Percentiles rank a stretch among this genome's conserved stretches.
phyloP scores from a whole-genome alignment of 1,140 invertebrate species.

The Aricia agestis region DNA sequence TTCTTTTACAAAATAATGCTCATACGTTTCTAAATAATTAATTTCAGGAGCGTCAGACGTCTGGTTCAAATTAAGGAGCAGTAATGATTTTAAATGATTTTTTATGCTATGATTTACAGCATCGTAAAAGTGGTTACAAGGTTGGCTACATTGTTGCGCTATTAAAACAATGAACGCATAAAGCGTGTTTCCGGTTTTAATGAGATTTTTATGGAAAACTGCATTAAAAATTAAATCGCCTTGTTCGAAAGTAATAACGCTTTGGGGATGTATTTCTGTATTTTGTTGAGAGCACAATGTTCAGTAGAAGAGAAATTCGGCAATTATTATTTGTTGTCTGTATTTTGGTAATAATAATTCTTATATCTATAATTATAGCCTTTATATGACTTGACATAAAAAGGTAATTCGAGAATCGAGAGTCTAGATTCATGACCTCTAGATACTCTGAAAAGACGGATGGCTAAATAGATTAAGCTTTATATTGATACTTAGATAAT shows the following conservation, averaged over 20 bases:
- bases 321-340: no score
- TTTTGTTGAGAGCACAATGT: not conserved
- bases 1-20: no score
- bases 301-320: no score
- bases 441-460: no score
- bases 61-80: conserved; percentile 22
- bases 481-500: no score
- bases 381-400: no score
- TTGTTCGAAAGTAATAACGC: conserved; percentile 12
- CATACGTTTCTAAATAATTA: not conserved
- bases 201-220: conserved; percentile 32
- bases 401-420: no score
- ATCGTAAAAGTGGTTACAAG: conserved; percentile 20
- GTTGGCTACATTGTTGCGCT: conserved; percentile 12
- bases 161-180: conserved; percentile 20
- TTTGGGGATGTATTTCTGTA: not conserved
- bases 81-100: conserved; percentile 20
- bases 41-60: conserved; percentile 3
- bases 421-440: no score
- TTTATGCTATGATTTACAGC: conserved; percentile 22
- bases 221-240: conserved; percentile 16
- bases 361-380: no score
- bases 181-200: conserved; percentile 27
- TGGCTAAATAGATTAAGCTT: no score
- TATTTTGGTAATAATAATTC: no score